Percentiles rank a stretch among this genome's conserved stretches.
phyloP scores from a whole-genome alignment of 1,140 invertebrate species.

The Solenopsis fugax region DNA sequence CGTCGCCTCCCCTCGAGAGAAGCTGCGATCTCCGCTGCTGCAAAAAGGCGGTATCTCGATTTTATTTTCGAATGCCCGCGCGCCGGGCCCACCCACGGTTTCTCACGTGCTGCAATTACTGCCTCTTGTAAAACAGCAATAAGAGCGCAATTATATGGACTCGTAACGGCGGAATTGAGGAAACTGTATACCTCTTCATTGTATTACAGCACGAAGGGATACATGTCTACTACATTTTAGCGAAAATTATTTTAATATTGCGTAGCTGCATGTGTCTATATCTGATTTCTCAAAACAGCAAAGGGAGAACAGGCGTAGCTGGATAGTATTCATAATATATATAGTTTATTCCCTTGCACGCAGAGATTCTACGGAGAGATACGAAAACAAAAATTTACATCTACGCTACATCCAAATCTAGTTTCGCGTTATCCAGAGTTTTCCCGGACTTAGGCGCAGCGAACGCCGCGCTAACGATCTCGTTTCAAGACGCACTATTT shows the following conservation, averaged over 20 bases:
- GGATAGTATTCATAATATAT: not conserved
- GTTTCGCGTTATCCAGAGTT: constrained; percentile 17
- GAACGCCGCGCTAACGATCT: constrained; percentile 20
- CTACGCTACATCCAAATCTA: not conserved
- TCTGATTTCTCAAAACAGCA: not conserved
- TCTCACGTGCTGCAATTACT: constrained; percentile 53
- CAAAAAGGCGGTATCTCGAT: constrained; percentile 67
- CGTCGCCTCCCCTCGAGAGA: constrained; percentile 61
- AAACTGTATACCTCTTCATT: constrained; percentile 57
- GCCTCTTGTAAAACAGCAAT: constrained; percentile 61
- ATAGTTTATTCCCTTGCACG: not conserved
- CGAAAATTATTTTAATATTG: not conserved
- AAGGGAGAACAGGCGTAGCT: not conserved
- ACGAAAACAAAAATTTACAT: constrained; percentile 13
- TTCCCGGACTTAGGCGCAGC: not conserved
- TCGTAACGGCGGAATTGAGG: constrained; percentile 49
- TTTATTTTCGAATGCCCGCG: constrained; percentile 55
- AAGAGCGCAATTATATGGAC: constrained; percentile 53
- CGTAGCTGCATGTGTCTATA: not conserved
- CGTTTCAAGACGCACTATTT: constrained; percentile 50
- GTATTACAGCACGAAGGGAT: not conserved
- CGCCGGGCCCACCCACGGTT: constrained; percentile 70
- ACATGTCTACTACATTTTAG: not conserved
- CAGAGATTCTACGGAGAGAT: not conserved
- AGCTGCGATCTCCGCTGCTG: constrained; percentile 65